Conservation (phyloP, 2,888 invertebrate genomes). For the Colletes collaris region DNA sequence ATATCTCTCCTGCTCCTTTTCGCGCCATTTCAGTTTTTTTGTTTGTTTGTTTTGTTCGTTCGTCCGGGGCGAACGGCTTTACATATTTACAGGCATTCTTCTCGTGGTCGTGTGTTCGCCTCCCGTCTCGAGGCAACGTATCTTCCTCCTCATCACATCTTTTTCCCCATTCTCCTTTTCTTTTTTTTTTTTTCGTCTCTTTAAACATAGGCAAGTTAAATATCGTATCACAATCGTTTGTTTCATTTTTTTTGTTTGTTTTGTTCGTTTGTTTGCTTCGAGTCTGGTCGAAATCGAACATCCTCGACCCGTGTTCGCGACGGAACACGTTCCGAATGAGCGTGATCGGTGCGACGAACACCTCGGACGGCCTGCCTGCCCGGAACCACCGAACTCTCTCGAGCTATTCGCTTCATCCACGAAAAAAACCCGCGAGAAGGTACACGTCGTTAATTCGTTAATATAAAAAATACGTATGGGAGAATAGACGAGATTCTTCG, state of each 20-base stretch:
- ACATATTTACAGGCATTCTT: slow-evolving; percentile 79
- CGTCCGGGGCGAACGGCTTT: slow-evolving; percentile 64
- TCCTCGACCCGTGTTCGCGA: slow-evolving; percentile 79
- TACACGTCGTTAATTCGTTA: slow-evolving; percentile 50
- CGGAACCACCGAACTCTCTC: slow-evolving; percentile 51
- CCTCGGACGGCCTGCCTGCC: slow-evolving; percentile 55
- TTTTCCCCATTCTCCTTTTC: slow-evolving; percentile 38
- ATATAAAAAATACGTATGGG: slow-evolving; percentile 68
- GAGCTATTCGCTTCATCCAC: slow-evolving; percentile 58
- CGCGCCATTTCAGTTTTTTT: slow-evolving; percentile 41
- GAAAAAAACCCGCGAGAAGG: slow-evolving; percentile 61
- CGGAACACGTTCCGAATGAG: slow-evolving; percentile 63
- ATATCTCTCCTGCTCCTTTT: slow-evolving; percentile 35
- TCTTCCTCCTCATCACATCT: slow-evolving; percentile 50
- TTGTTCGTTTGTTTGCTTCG: slow-evolving; percentile 33
- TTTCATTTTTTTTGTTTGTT: slow-evolving; percentile 1
- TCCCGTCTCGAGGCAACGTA: slow-evolving; percentile 61
- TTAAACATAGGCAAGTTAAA: slow-evolving; percentile 83
- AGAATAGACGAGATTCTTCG: slow-evolving; percentile 69
- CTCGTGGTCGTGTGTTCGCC: slow-evolving; percentile 69
- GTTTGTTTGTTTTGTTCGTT: slow-evolving; percentile 20
- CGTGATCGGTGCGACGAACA: slow-evolving; percentile 39
- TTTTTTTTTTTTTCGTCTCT: slow-evolving; percentile 59
- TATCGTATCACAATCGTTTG: slow-evolving; percentile 83
- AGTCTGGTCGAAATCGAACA: slow-evolving; percentile 82